Percentiles rank a stretch among this genome's conserved stretches.
Conservation (phyloP, 2,888 invertebrate species). For the Mechanitis messenoides region DNA sequence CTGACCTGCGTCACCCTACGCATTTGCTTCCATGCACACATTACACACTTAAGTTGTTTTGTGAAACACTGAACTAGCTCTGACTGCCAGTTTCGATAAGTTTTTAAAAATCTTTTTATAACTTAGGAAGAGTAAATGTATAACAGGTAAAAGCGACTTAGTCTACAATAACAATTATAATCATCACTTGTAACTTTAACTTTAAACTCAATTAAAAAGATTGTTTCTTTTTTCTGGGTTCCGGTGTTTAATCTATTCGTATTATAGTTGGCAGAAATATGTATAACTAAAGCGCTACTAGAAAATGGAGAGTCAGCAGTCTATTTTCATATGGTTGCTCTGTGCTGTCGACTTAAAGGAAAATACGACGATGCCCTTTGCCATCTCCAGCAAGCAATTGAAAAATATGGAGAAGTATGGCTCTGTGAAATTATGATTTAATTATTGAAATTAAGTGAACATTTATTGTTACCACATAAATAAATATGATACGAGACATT, state of each 20-base stretch:
- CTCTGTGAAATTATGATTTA: not conserved
- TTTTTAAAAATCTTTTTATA: not conserved
- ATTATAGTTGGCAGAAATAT: slow-evolving; percentile 52
- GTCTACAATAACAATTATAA: no score
- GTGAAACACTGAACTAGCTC: slow-evolving; percentile 8
- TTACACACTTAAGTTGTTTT: slow-evolving; percentile 30
- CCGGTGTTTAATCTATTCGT: not conserved
- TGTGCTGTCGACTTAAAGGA: slow-evolving; percentile 55
- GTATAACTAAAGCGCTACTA: slow-evolving; percentile 47
- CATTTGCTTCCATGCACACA: slow-evolving; percentile 28
- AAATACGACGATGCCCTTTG: slow-evolving; percentile 52
- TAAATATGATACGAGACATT: no score
- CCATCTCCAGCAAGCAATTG: slow-evolving; percentile 43
- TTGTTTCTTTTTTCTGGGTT: no score
- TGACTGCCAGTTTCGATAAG: not conserved
- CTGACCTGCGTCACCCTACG: slow-evolving; percentile 37
- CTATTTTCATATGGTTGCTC: slow-evolving; percentile 53
- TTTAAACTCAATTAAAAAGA: no score
- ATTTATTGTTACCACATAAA: no score
- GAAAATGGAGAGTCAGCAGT: slow-evolving; percentile 47
- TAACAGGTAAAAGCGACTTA: no score
- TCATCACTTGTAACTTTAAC: no score
- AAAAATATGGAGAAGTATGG: slow-evolving; percentile 56
- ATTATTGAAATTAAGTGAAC: no score
- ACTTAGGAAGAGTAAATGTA: not conserved